A percentile compares a stretch with the other conserved stretches of the same genome.
Conservation (phyloP, 35 echinoderm and acorn worm genomes). For the Lytechinus variegatus region DNA sequence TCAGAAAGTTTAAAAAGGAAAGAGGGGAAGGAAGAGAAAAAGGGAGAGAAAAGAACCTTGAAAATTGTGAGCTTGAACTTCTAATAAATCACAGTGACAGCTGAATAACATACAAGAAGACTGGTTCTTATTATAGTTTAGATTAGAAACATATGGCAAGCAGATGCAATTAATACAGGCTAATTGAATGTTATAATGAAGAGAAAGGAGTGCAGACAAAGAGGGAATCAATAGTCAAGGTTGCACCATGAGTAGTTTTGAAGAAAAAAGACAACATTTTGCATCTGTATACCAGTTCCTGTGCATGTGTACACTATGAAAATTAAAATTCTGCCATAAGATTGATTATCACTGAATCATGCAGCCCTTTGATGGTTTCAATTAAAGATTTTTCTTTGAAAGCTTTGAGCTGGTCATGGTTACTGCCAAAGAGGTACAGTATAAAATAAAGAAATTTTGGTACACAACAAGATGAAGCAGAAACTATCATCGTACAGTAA, state of each 20-base stretch:
- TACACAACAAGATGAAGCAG: too few species aligned
- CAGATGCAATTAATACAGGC: slow-evolving; percentile 3
- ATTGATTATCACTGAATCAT: neutral
- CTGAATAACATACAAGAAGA: neutral
- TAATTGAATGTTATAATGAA: neutral
- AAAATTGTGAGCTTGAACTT: neutral
- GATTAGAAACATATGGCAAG: slow-evolving; percentile 3
- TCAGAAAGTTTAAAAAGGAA: too few species aligned
- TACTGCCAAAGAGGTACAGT: too few species aligned
- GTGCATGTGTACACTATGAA: neutral
- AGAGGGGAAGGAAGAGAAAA: neutral
- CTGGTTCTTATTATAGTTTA: slow-evolving; percentile 5
- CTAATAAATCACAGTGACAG: neutral
- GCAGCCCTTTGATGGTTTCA: neutral
- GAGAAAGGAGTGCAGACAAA: neutral
- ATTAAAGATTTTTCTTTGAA: too few species aligned
- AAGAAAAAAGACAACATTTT: slow-evolving; percentile 5
- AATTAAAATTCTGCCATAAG: neutral
- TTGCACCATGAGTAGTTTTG: neutral
- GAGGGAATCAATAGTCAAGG: neutral
- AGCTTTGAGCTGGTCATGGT: too few species aligned
- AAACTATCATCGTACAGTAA: too few species aligned
- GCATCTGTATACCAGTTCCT: neutral
- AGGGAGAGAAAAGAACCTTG: neutral
- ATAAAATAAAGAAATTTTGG: too few species aligned